Evolutionary conservation across 2,888 invertebrate species (phyloP).

Genomic region (Tinea semifulvella): DNA sequence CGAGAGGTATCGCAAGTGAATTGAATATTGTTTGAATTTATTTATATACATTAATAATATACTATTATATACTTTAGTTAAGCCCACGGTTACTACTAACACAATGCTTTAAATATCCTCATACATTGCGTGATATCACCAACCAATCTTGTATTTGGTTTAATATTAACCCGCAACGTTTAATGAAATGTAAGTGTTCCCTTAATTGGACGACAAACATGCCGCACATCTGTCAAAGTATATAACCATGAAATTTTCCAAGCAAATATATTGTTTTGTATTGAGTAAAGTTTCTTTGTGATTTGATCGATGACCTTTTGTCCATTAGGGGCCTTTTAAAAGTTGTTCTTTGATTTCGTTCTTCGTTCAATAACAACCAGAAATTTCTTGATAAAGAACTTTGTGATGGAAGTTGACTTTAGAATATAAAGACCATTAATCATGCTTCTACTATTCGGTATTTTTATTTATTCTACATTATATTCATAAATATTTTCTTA

Average conservation of each 20-base stretch:
- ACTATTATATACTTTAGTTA: too few relatives aligned
- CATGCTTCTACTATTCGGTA: conserved; percentile 1
- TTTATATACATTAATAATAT: too few relatives aligned
- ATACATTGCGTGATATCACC: too few relatives aligned
- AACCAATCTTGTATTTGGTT: too few relatives aligned
- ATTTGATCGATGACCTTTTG: conserved; percentile 61
- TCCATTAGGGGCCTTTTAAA: conserved; percentile 61
- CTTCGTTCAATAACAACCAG: conserved; percentile 40
- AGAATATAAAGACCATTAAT: conserved; percentile 12
- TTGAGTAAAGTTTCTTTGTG: conserved; percentile 56
- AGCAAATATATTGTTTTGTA: conserved; percentile 50
- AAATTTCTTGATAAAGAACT: conserved; percentile 11
- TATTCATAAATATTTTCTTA: too few relatives aligned
- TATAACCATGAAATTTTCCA: conserved; percentile 24
- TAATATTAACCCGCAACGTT: too few relatives aligned
- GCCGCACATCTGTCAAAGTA: neutral
- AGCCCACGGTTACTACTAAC: too few relatives aligned
- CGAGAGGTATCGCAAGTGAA: too few relatives aligned
- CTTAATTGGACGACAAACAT: conserved; percentile 9
- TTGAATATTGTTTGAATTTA: too few relatives aligned
- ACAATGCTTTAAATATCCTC: too few relatives aligned
- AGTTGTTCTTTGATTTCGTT: conserved; percentile 59
- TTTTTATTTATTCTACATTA: conserved; percentile 8
- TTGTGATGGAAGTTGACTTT: conserved; percentile 13
- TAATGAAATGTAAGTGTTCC: too few relatives aligned